These are phyloP conservation scores for Phalanger gymnotis DNA, from an alignment of 2,797 vertebrate species.

Conservation along the genomic window DNA sequence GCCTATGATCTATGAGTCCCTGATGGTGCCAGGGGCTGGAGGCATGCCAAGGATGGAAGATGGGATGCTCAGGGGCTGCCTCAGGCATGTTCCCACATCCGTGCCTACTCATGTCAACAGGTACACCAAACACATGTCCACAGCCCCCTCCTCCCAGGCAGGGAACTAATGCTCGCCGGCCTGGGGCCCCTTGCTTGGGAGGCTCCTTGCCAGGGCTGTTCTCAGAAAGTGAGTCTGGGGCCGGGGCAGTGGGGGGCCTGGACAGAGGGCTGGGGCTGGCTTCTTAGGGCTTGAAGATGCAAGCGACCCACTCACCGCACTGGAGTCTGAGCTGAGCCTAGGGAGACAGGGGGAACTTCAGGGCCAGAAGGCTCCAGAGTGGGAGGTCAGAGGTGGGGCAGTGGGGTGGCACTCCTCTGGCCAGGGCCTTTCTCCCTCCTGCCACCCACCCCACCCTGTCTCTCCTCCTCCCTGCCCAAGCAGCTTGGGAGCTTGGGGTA, in stretches of 20 bases:
- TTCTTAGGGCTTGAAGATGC: background rate
- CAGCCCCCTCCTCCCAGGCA: background rate
- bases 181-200: background rate
- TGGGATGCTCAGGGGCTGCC: background rate
- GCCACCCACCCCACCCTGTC: conserved; percentile 48
- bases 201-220: background rate
- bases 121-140: background rate
- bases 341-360: background rate
- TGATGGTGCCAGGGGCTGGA: background rate
- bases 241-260: background rate
- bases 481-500: conserved; percentile 84
- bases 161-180: background rate
- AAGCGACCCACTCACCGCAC: too few species aligned
- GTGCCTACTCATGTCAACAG: background rate
- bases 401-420: background rate
- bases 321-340: background rate
- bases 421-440: background rate
- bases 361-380: background rate
- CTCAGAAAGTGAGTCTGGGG: background rate
- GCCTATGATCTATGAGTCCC: background rate
- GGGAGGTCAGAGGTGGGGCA: background rate
- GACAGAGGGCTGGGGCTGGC: background rate
- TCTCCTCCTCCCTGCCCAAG: conserved; percentile 84
- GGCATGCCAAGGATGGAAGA: background rate
- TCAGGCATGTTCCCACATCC: background rate